Evolutionary conservation across 1,140 invertebrate species (phyloP), one percentile per base, ranked within the genome.

Genomic region (Oncopeltus fasciatus): DNA sequence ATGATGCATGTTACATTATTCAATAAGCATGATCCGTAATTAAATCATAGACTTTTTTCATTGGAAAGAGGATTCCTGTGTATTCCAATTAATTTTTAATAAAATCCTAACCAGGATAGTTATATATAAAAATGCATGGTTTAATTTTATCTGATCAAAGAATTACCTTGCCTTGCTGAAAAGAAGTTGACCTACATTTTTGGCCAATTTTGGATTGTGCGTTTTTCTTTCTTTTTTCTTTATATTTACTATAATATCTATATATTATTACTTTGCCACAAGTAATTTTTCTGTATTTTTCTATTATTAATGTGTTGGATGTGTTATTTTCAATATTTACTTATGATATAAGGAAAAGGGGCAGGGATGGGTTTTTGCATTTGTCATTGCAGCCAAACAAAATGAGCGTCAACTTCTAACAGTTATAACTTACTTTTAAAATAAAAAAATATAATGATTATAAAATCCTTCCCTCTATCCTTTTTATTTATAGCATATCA

Each of bases 381-480:
- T 49, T 57, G 61, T 60, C 61, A 61, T 64, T 67, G 64, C 67
- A 68, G 80, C 83, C 85, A 87, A 86, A 86, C 87, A 88, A 87
- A 88, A 88, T 89, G 87, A 90, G 84, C 87, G 87, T 91, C 88
- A 91, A 91, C 88, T 90, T 91, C 88, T 91, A 62, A 62, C 61
- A 62, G 61, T 62, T 64, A 8, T 56, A 59, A 57, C n/a, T n/a
- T n/a, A n/a, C n/a, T n/a, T n/a, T n/a, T n/a, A 29, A 47, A 56
- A 26, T 38, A 26, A 57, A 57, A 43, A 63, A 12, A 57, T 44
- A 62, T 51, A n/a, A n/a, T n/a, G n/a, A n/a, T n/a, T n/a, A n/a
- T n/a, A n/a, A 24, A 53, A 53, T 24, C 49, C 26, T 53, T 24
- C 49, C 49, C 24, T 53, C 16, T 53, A 53, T 53, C 49, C 49